Evolutionary conservation across 2,113 vertebrate species (phyloP), one percentile per base, ranked within the genome.

Genomic region (Corydoras maculifer): DNA sequence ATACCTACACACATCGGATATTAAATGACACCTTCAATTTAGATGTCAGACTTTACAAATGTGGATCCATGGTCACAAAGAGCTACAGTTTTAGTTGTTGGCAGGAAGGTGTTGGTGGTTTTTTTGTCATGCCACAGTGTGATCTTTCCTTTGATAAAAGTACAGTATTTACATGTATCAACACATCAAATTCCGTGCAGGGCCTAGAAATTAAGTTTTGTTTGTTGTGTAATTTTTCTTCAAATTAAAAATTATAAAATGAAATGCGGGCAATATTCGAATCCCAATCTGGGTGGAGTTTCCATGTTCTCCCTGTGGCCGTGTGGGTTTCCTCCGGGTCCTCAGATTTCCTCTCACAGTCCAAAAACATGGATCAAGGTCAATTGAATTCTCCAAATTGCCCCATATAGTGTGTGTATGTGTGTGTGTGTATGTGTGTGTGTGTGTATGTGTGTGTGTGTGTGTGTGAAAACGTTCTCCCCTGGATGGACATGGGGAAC

Each of bases 131-230:
- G 62, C 57, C 25, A 12, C 58, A 62, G 32, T 4, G 29, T 43
- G 49, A 72, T 72, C n/a, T 59, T 15, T 29, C 12, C 31, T 35
- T 49, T 50, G 54, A 58, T 30, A 18, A 10, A 85, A 78, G 86
- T 85, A 84, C 62, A 80, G 85, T 85, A 87, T 78, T 75, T 57
- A n/a, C n/a, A 60, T 66, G 54, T 64, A 65, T 65, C 15, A 30
- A 4, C 10, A 29, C 5, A 43, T 10, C 32, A 30, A 64, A 11
- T 14, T 13, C 50, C 18, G 9, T 29, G 10, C 32, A 66, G 35
- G 71, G 84, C 81, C 80, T 80, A 54, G 29, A 30, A 61, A 14
- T 50, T 29, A 3, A 15, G 13, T 14, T 49, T 50, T n/a, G 4
- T 35, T 31, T 54, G 14, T 8, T 31, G 54, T 65, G 3, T 14